phyloP scores from a whole-genome alignment of 2,888 invertebrate species.

The Chydorus sphaericus region DNA sequence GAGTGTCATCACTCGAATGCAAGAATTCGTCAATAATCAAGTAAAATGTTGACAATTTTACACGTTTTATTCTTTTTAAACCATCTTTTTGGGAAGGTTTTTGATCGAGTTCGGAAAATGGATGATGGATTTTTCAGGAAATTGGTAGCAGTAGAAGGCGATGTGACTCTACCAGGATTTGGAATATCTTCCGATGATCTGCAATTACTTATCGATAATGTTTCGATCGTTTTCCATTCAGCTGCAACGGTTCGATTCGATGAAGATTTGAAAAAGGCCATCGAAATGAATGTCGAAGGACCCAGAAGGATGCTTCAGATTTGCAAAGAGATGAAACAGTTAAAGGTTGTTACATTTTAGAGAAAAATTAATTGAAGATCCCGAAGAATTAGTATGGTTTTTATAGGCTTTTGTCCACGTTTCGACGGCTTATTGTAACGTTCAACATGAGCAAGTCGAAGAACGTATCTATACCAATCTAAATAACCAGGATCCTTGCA shows the following conservation, averaged over 20 bases:
- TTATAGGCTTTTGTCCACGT: neutral
- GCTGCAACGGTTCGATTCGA: conserved; percentile 41
- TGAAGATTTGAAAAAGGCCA: conserved; percentile 35
- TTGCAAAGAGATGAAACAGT: conserved; percentile 32
- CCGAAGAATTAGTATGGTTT: too few species aligned
- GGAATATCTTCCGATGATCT: neutral
- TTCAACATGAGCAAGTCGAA: neutral
- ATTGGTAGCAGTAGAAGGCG: neutral
- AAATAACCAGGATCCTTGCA: too few species aligned
- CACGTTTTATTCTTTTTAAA: too few species aligned
- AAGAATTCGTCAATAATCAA: too few species aligned
- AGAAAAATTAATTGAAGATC: too few species aligned
- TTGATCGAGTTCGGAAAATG: too few species aligned
- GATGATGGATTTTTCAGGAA: too few species aligned
- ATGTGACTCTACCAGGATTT: neutral
- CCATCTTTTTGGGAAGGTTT: too few species aligned
- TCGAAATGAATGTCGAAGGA: conserved; percentile 38
- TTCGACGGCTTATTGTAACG: neutral
- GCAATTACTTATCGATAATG: neutral
- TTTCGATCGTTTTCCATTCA: conserved; percentile 37
- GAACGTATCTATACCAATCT: too few species aligned
- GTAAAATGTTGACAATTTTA: too few species aligned
- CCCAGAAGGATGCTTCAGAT: conserved; percentile 34
- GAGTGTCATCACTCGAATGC: too few species aligned
- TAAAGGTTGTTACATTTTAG: conserved; percentile 29